These are phyloP conservation scores for Leptodactylus fuscus DNA, from an alignment of 2,113 vertebrate species.

Conservation along the genomic window DNA sequence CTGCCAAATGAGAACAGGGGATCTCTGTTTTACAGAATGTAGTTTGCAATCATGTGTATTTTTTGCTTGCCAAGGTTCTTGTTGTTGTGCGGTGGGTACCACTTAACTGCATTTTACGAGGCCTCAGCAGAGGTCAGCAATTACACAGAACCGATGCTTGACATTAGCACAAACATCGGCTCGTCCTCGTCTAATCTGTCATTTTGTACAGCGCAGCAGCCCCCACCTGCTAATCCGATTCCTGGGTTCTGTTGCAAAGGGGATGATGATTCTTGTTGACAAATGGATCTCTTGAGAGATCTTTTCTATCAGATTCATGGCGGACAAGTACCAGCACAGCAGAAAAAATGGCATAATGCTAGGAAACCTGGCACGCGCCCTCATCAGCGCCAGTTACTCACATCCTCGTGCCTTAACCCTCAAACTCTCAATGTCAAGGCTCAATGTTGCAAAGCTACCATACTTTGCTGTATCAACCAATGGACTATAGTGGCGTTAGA, in stretches of 20 bases:
- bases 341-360: slow-evolving; percentile 43
- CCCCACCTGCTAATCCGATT: slow-evolving; percentile 65
- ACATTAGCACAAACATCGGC: slow-evolving; percentile 67
- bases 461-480: not conserved
- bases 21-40: slow-evolving; percentile 45
- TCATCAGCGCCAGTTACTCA: slow-evolving; percentile 21
- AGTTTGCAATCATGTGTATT: slow-evolving; percentile 46
- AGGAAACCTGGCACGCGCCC: slow-evolving; percentile 14
- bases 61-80: slow-evolving; percentile 58
- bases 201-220: slow-evolving; percentile 70
- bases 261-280: slow-evolving; percentile 68
- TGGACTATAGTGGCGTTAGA: not conserved
- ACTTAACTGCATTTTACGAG: slow-evolving; percentile 65
- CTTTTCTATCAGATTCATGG: slow-evolving; percentile 65
- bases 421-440: slow-evolving; percentile 24
- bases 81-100: slow-evolving; percentile 37
- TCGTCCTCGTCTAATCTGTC: slow-evolving; percentile 64
- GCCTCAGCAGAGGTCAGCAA: slow-evolving; percentile 65
- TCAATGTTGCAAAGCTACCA: not conserved
- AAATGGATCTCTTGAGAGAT: slow-evolving; percentile 67
- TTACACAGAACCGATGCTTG: slow-evolving; percentile 66
- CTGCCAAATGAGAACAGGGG: slow-evolving; percentile 57
- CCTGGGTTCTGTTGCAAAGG: slow-evolving; percentile 63
- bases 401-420: slow-evolving; percentile 22
- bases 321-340: slow-evolving; percentile 52